phyloP scores from a whole-genome alignment of 2,888 invertebrate species.

The Callyntrura sp. region DNA sequence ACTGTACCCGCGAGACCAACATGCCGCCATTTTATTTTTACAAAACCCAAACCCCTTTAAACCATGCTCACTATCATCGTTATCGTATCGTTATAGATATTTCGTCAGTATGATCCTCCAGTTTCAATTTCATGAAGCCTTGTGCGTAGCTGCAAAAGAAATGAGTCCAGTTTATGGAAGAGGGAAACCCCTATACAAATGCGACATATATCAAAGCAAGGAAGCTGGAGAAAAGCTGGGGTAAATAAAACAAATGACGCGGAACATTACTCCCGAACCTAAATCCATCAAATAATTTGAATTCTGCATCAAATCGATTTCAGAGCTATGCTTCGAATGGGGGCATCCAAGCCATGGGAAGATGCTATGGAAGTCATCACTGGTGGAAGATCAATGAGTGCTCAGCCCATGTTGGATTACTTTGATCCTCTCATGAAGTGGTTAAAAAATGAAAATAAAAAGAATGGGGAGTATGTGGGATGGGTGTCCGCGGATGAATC shows the following conservation, averaged over 20 bases:
- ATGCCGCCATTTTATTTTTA: too few species aligned
- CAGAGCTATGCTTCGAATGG: constrained; percentile 82
- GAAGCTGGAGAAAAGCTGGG: constrained; percentile 85
- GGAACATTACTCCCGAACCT: too few species aligned
- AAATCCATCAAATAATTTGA: too few species aligned
- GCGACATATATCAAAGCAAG: constrained; percentile 85
- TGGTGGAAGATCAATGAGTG: constrained; percentile 90
- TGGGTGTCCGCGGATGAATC: constrained; percentile 87
- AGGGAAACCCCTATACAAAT: constrained; percentile 85
- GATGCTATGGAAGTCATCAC: constrained; percentile 94
- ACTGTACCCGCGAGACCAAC: too few species aligned
- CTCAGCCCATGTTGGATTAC: constrained; percentile 91
- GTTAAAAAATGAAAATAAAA: constrained; percentile 91
- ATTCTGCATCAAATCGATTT: neutral
- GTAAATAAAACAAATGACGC: constrained; percentile 70
- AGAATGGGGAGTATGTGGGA: constrained; percentile 89
- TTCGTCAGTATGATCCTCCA: constrained; percentile 86
- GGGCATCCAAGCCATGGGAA: constrained; percentile 89
- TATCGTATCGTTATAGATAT: constrained; percentile 85
- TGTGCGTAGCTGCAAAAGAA: constrained; percentile 85
- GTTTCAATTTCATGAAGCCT: constrained; percentile 86
- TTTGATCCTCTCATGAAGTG: constrained; percentile 93
- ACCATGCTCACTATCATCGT: constrained; percentile 84
- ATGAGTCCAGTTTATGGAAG: constrained; percentile 84
- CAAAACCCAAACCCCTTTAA: too few species aligned